Evolutionary conservation across 2,113 vertebrate genomes (phyloP).

Genomic region (Potamarius usumacintae): DNA sequence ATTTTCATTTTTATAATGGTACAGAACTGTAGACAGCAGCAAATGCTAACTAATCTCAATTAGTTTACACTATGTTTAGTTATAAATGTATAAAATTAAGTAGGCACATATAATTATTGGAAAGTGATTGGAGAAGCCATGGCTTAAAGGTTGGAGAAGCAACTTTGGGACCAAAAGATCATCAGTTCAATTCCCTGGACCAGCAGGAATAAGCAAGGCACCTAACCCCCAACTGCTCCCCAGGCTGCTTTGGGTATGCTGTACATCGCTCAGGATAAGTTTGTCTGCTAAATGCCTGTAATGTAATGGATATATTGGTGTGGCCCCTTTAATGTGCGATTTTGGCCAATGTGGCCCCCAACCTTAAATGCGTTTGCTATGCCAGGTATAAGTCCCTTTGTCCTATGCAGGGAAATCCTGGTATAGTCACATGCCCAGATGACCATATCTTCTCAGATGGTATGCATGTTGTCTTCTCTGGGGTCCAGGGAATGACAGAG

Average conservation of each 20-base stretch:
- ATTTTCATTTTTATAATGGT: not conserved
- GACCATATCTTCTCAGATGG: constrained; percentile 62
- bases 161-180: no score
- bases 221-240: no score
- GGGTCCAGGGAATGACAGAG: constrained; percentile 84
- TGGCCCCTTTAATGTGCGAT: not conserved
- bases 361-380: not conserved
- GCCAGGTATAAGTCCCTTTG: not conserved
- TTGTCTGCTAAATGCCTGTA: no score
- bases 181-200: no score
- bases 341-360: not conserved
- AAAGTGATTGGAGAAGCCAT: not conserved
- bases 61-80: not conserved
- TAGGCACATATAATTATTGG: not conserved
- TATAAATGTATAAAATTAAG: not conserved
- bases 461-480: constrained; percentile 76
- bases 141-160: no score
- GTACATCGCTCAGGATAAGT: no score
- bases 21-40: not conserved
- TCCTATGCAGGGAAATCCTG: constrained; percentile 72
- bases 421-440: constrained; percentile 71
- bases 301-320: not conserved
- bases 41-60: not conserved
- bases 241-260: no score
- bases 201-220: no score